Base-by-base conservation (phyloP, 2,888 invertebrate species). In the Hybos culiciformis region DNA sequence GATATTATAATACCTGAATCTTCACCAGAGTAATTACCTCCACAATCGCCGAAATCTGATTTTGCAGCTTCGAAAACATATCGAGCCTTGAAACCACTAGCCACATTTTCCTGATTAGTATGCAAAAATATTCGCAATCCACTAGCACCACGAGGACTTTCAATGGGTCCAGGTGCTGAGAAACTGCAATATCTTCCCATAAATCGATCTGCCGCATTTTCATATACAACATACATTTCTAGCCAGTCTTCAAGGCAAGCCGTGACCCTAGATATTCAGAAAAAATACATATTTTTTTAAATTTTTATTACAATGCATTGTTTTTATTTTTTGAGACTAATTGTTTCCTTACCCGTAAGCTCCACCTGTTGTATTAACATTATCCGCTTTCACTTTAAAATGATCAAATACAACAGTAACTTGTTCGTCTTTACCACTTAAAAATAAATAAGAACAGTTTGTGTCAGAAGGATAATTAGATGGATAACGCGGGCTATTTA, bases 401-500 rank as follows among this genome's bases (percentile, higher is more conserved):
- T 87, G 85, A 68, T 91, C 90, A 59, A 91, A 91, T 47, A 90
- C 83, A 51, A 91, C 75, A 46, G 85, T 83, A 57, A 90, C 90
- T 69, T 91, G 90, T 62, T 91, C 90, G 63, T 84, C 84, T 50
- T 83, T 80, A 52, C 81, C 81, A 42, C 86, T 86, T 56, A 83
- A 71, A 68, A 96, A 90, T 58, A 83, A 74, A 72, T 88, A 97
- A 48, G 90, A 86, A 73, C 96, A 96, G 71, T 88, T 88, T 52
- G 86, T 91, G 66, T 82, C 83, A 59, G 91, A 87, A 50, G 94
- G 94, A 73, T 97, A 97, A 71, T 91, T 88, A 60, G 91, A 87
- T 59, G 94, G 94, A 74, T 91, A 92, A 48, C 93, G 79, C 18
- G 94, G 94, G 42, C 93, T 93, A 70, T 96, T 96, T 66, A 94